Base-by-base conservation (phyloP, 1,140 invertebrate species). In the Drosophila biarmipes region DNA sequence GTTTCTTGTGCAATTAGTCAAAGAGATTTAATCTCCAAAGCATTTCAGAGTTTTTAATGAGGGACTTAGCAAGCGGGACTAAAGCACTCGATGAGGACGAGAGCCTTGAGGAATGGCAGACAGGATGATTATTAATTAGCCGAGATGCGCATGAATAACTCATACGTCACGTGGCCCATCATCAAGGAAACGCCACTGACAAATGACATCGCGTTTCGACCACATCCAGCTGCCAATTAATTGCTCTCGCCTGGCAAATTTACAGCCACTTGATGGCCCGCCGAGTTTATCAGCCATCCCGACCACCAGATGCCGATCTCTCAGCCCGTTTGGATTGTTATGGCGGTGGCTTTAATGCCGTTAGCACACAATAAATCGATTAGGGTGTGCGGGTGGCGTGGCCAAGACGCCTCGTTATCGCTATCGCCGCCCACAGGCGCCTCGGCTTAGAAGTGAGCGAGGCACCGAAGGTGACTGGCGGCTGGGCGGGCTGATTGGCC, bases 331-430 rank as follows among this genome's bases (percentile, higher is more conserved):
- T 34, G 45, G 67, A 71, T 74, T 64, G 49, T 71, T 73, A 55
- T 64, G 67, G 51, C 57, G 53, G 51, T 14, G 21, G 49, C 73
- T 73, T 80, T 45, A 74, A 63, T 54, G 52, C 46, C 57, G 49
- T 77, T 56, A 67, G 54, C 80, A 71, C 56, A 72, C 59, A 77
- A 80, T 73, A 86, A 86, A 86, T 86, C 78, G 81, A 86, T 86
- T 78, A 78, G 77, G 48, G 31, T 35, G 29, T 43, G 17, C 40
- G 12, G 40, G 8, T 43, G 40, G 40, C 40, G 64, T 64, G 67
- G 49, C 53, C 43, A 58, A 72, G 67, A 58, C 19, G 57, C 59
- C 68, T 51, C 10, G 10, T 51, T 51, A 51, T 72, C 71, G 74
- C 87, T 87, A 86, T 82, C 82, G 61, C 53, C 29, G 35, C 27